Conservation (phyloP, 2,797 vertebrate genomes). For the Sphenodon punctatus region DNA sequence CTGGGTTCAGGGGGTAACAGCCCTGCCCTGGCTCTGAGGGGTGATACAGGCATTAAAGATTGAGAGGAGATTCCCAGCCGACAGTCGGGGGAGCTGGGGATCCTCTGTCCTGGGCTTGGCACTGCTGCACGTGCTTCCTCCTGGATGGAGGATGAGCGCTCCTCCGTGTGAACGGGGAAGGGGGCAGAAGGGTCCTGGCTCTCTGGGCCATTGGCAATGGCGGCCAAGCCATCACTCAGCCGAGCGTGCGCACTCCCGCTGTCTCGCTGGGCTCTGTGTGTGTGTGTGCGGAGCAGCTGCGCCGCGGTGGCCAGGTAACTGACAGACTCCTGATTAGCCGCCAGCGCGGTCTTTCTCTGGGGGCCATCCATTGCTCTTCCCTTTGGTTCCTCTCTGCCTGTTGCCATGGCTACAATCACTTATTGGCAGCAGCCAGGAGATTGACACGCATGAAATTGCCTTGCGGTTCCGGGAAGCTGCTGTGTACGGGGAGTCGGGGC, state of each 20-base stretch:
- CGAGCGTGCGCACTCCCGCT: not conserved
- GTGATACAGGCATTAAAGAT: not conserved
- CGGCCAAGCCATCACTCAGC: not conserved
- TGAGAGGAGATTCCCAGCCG: not conserved
- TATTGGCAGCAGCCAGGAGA: constrained; percentile 31
- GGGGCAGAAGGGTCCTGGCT: no score
- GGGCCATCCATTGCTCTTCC: constrained; percentile 63
- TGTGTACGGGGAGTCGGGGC: not conserved
- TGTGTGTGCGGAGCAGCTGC: not conserved
- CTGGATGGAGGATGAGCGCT: no score
- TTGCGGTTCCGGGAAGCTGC: not conserved
- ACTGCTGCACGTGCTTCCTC: no score
- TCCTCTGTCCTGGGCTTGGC: not conserved
- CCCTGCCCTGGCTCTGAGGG: no score
- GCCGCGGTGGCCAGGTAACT: constrained; percentile 49
- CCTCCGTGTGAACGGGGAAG: no score
- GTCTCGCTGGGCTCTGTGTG: not conserved
- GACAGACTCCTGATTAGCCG: constrained; percentile 54
- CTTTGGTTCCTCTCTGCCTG: constrained; percentile 64
- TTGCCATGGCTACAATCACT: constrained; percentile 64
- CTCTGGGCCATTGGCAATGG: no score
- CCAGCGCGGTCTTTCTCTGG: constrained; percentile 33
- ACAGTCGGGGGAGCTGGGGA: no score
- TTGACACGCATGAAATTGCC: not conserved
- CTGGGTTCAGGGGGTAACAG: no score